Base-by-base conservation (phyloP, 1,140 invertebrate species). In the Danaus plexippus region DNA sequence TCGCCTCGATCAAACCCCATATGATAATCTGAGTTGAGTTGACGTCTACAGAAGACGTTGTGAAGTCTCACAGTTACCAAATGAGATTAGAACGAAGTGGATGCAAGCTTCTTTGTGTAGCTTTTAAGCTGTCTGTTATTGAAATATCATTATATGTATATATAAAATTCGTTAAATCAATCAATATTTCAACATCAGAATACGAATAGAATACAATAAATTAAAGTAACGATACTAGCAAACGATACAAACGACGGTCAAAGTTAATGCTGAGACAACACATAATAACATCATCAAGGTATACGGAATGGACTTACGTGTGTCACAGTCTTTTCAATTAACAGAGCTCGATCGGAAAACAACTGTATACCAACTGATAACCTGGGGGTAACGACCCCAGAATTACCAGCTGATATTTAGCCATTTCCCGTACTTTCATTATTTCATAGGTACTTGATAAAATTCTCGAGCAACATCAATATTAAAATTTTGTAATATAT, bases 401-500 rank as follows among this genome's bases (percentile, higher is more conserved):
- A 95, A 96, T 96, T 97, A 96, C 94, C 94, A 96, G 94, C 94
- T 97, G 95, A 96, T 97, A 97, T 96, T 96, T 94, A 90, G 92
- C 89, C 77, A 71, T 60, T 58, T 18, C 46, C 58, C 77, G 71
- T 41, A 32, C 22, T 32, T 32, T 32, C 22, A 32, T 32, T 32
- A 50, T 47, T 61, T 48, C 40, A 58, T 46, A 43, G 51, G 47
- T 59, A 69, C 59, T 65, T 55, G 22, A 64, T 43, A 12, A 60
- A 52, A 52, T 32, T 32, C 22, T 32, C 22, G 22, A 32, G 22
- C 47, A 48, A 15, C 15, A 15, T 15, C 15, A 15, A 15, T 15
- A 15, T 15, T 15, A 15, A 15, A 53, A 10, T 53, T 53, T 11
- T 8, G 42, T 52, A 9, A 40, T n/a, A 52, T n/a, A 52, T 52